Evolutionary conservation across 2,797 vertebrate species (phyloP), one percentile per base, ranked within the genome.

Genomic region (Hemitrygon akajei): DNA sequence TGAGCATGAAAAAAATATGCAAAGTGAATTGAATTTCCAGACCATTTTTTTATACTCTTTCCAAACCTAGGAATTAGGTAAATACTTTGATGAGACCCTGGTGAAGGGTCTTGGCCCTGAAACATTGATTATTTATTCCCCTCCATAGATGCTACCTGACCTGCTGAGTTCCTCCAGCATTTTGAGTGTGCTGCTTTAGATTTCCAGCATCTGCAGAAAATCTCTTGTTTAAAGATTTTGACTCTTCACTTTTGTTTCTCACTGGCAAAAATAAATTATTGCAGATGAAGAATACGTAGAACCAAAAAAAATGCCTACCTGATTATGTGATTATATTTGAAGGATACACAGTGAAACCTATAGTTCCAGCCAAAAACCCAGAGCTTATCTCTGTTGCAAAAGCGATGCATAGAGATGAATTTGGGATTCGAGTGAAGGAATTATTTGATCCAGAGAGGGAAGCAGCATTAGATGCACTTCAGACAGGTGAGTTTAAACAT

Each of bases 361-460:
- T 93, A 1, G 91, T 95, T 79, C 94, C 94, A 34, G 94, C 94
- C 12, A 92, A 95, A 80, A 94, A 94, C 66, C 93, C 89, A 37
- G 95, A 96, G 76, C 66, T 95, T 18, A 22, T 94, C 71, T 84
- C 94, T 0, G 86, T 95, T 79, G 93, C 94, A 79, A 95, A 96
- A 84, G 94, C 95, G 82, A 95, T 95, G 94, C 94, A 95, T 66
- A 94, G 91, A 47, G 94, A 95, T 0, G 89, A 94, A n/a, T 95
- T 94, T 9, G 94, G 81, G 93, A 27, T 34, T 71, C 94, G 82
- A 10, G 56, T 94, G 69, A 95, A 95, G 80, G 92, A 96, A 92
- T 95, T 96, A 92, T 96, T 96, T 94, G 95, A 95, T 0, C 95
- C 96, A 95, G 96, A 96, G 94, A 95, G 94, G 76, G 94, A 95